phyloP scores from a whole-genome alignment of 2,113 vertebrate genomes.

The Heterotis niloticus region DNA sequence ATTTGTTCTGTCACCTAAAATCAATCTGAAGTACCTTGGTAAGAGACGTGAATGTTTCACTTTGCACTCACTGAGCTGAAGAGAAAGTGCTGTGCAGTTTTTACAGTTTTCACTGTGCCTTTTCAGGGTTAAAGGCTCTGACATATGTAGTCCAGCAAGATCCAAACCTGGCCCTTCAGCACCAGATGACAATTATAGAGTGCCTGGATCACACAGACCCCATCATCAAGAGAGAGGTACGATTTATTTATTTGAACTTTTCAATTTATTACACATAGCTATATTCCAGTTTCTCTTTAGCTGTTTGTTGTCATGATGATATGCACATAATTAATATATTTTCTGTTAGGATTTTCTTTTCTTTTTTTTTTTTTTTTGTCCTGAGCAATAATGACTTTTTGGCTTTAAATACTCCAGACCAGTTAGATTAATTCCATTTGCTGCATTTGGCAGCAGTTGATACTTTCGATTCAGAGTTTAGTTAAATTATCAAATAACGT shows the following conservation, averaged over 20 bases:
- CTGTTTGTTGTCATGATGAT: no score
- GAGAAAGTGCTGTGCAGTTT: neutral
- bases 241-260: constrained; percentile 15
- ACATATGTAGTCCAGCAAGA: constrained; percentile 93
- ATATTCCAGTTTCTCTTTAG: no score
- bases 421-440: no score
- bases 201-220: constrained; percentile 90
- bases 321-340: no score
- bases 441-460: no score
- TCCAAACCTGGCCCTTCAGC: constrained; percentile 86
- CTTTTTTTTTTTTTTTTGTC: no score
- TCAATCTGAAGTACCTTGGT: constrained; percentile 97
- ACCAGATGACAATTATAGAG: constrained; percentile 98
- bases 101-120: constrained; percentile 25
- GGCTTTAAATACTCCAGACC: no score
- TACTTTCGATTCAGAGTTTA: neutral
- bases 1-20: constrained; percentile 92
- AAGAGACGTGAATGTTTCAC: constrained; percentile 48
- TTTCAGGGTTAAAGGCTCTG: constrained; percentile 87
- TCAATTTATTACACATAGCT: no score
- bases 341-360: no score
- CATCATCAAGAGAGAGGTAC: constrained; percentile 93
- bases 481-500: constrained; percentile 6
- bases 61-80: neutral
- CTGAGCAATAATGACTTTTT: no score